Conservation (phyloP, 2,113 vertebrate species). For the Siniperca chuatsi region DNA sequence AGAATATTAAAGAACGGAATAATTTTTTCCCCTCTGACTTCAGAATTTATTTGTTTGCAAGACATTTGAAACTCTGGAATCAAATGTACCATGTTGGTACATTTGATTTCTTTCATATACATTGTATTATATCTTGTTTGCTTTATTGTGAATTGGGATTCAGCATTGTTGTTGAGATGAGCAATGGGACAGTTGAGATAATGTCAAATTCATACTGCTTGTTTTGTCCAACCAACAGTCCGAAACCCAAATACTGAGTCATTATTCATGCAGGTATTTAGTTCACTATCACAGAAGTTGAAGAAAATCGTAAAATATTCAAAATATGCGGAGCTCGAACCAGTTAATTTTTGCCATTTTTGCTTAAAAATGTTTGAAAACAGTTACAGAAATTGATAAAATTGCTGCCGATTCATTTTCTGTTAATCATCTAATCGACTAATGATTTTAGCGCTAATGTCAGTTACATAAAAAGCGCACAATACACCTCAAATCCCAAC, state of each 20-base stretch:
- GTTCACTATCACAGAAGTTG: background rate
- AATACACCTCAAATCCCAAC: background rate
- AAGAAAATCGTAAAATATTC: background rate
- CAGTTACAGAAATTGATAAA: background rate
- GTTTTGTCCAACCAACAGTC: background rate
- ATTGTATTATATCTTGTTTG: background rate
- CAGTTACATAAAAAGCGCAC: background rate
- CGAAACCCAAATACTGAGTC: background rate
- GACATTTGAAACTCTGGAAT: background rate
- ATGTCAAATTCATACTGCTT: background rate
- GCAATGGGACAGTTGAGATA: background rate
- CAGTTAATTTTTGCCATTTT: background rate
- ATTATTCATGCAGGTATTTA: background rate
- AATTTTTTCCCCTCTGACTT: background rate
- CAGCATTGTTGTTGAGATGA: background rate
- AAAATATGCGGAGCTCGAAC: background rate
- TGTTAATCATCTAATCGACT: background rate
- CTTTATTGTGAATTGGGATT: background rate
- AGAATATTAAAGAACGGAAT: background rate
- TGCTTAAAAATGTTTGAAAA: background rate
- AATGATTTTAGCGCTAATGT: background rate
- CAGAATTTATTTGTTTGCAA: background rate
- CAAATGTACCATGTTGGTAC: too few species aligned
- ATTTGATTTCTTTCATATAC: background rate
- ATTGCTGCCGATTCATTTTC: background rate